These are phyloP conservation scores for Scartelaos histophorus DNA, from an alignment of 2,113 vertebrate genomes.

Conservation along the genomic window DNA sequence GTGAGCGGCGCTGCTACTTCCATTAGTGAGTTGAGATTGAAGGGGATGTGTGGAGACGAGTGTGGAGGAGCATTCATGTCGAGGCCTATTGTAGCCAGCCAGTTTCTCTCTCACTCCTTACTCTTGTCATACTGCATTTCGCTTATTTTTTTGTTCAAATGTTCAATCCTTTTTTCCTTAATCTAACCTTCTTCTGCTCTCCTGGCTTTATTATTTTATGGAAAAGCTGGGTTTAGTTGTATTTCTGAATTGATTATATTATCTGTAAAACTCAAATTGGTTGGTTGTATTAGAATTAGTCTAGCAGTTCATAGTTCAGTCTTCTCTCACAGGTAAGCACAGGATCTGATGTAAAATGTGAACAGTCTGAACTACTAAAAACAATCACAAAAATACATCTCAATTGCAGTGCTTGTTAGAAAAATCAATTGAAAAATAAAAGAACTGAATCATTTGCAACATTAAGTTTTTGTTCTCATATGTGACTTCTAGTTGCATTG, in stretches of 20 bases:
- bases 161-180: conserved; percentile 63
- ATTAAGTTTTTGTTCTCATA: neutral
- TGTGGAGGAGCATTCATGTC: conserved; percentile 71
- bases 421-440: no score
- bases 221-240: conserved; percentile 40
- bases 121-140: conserved; percentile 44
- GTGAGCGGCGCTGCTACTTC: conserved; percentile 56
- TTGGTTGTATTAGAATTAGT: no score
- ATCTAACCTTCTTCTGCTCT: conserved; percentile 39
- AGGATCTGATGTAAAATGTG: no score
- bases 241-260: neutral
- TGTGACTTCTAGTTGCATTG: neutral
- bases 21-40: conserved; percentile 76
- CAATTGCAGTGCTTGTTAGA: no score
- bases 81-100: conserved; percentile 64
- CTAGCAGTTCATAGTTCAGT: no score
- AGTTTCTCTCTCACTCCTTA: conserved; percentile 22
- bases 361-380: no score
- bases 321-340: no score
- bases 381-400: no score
- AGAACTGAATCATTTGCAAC: no score
- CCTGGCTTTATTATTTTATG: conserved; percentile 13
- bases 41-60: conserved; percentile 72
- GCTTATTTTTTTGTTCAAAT: conserved; percentile 36
- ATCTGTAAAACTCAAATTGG: neutral